A percentile compares a stretch with the other conserved stretches of the same genome.
phyloP scores from a whole-genome alignment of 1,140 invertebrate species.

The Drosophila fuyamai region DNA sequence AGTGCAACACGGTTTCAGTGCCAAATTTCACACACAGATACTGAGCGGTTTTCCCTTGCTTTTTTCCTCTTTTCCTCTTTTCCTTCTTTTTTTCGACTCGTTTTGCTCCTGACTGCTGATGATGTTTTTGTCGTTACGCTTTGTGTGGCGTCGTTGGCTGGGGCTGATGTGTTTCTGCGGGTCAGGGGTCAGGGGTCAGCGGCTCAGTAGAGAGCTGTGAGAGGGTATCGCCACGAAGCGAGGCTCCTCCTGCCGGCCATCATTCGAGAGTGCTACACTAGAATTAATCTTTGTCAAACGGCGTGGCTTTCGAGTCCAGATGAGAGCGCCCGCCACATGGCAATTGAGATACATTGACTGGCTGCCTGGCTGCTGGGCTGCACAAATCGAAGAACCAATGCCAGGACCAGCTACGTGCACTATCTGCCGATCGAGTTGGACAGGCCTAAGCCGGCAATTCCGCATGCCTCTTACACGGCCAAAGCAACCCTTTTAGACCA shows the following conservation, averaged over 20 bases:
- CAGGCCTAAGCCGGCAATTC: slow-evolving; percentile 33
- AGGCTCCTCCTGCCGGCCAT: slow-evolving; percentile 18
- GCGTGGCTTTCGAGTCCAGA: slow-evolving; percentile 36
- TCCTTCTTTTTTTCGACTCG: slow-evolving; percentile 12
- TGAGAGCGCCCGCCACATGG: slow-evolving; percentile 6
- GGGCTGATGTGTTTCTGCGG: slow-evolving; percentile 39
- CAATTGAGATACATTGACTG: slow-evolving; percentile 49
- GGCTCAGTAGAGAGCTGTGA: slow-evolving; percentile 3
- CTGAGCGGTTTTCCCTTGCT: slow-evolving; percentile 28
- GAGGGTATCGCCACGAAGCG: slow-evolving; percentile 26
- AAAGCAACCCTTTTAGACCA: not conserved
- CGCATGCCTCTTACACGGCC: slow-evolving; percentile 10
- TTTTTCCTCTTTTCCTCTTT: slow-evolving; percentile 2
- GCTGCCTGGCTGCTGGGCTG: not conserved
- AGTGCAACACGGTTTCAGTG: slow-evolving; percentile 37
- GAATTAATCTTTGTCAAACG: slow-evolving; percentile 48
- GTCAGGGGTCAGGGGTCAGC: slow-evolving; percentile 36
- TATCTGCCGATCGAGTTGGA: slow-evolving; percentile 43
- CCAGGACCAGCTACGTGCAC: slow-evolving; percentile 33
- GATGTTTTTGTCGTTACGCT: slow-evolving; percentile 54
- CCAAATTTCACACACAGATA: slow-evolving; percentile 50
- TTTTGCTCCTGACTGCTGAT: slow-evolving; percentile 36
- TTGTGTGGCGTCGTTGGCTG: slow-evolving; percentile 30
- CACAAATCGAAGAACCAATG: slow-evolving; percentile 31
- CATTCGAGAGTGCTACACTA: slow-evolving; percentile 48